Evolutionary conservation across 2,888 invertebrate species (phyloP).

Genomic region (Macrosoma leucophasiata): DNA sequence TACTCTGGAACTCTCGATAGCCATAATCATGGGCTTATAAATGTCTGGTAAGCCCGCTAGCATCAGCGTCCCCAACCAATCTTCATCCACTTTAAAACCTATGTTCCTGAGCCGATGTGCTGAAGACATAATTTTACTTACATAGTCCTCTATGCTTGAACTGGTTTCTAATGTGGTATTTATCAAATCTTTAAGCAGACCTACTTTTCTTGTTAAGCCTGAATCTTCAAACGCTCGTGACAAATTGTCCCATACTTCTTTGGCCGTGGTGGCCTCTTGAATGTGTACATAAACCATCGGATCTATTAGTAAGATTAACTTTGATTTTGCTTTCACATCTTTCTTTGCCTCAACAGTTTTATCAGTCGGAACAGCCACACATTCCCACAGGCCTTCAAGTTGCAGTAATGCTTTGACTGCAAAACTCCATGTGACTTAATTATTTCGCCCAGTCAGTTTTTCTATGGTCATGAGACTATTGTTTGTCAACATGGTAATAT

Average conservation of each 20-base stretch:
- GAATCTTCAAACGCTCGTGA: slow-evolving; percentile 7
- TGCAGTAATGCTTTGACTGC: no score
- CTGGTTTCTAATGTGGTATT: neutral
- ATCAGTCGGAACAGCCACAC: no score
- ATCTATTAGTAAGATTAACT: no score
- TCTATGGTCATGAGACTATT: no score
- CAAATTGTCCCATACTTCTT: slow-evolving; percentile 10
- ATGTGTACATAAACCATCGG: slow-evolving; percentile 11
- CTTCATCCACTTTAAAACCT: slow-evolving; percentile 14
- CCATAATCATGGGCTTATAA: no score
- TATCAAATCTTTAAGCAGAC: neutral
- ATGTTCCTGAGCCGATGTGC: slow-evolving; percentile 17
- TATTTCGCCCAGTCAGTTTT: no score
- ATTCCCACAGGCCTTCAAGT: no score
- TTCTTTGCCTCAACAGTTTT: no score
- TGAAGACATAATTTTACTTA: slow-evolving; percentile 14
- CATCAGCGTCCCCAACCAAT: slow-evolving; percentile 18
- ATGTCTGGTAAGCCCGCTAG: slow-evolving; percentile 16
- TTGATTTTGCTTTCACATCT: slow-evolving; percentile 11
- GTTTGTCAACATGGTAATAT: no score
- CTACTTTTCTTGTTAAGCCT: neutral
- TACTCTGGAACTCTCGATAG: no score
- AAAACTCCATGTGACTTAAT: no score
- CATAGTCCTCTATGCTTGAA: slow-evolving; percentile 10
- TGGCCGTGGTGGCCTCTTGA: slow-evolving; percentile 3